Percentiles rank a stretch among this genome's conserved stretches.
Conservation (phyloP, 2,797 vertebrate species). For the Pelodytes ibericus region DNA sequence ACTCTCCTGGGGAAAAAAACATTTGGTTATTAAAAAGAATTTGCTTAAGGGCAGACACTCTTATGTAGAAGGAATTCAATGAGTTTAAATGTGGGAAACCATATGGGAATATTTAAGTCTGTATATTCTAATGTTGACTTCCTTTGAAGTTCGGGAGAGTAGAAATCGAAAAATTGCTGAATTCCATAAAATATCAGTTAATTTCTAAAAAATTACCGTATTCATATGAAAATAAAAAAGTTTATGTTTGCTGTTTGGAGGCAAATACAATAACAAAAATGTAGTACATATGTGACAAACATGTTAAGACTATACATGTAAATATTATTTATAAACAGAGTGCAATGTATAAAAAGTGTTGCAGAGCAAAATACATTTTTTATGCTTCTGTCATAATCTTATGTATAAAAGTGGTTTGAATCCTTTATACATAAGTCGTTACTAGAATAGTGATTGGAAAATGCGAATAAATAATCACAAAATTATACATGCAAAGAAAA, state of each 20-base stretch:
- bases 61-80: background rate
- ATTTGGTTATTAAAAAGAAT: slow-evolving; percentile 5
- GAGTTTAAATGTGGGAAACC: background rate
- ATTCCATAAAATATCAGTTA: background rate
- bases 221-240: background rate
- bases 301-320: too few relatives aligned
- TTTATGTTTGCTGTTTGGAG: background rate
- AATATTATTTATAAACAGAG: too few relatives aligned
- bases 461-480: too few relatives aligned
- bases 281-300: too few relatives aligned
- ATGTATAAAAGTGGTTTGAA: too few relatives aligned
- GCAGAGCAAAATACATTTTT: too few relatives aligned
- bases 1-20: slow-evolving; percentile 8
- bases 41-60: background rate
- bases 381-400: too few relatives aligned
- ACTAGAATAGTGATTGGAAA: too few relatives aligned
- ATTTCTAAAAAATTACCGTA: background rate
- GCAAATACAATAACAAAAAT: background rate
- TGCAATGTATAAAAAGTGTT: too few relatives aligned
- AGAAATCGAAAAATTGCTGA: background rate
- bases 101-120: slow-evolving; percentile 1
- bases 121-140: slow-evolving; percentile 1
- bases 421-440: too few relatives aligned
- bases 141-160: background rate
- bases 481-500: too few relatives aligned